Evolutionary conservation across 2,113 vertebrate genomes (phyloP).

Genomic region (Amblyopsis rosae): DNA sequence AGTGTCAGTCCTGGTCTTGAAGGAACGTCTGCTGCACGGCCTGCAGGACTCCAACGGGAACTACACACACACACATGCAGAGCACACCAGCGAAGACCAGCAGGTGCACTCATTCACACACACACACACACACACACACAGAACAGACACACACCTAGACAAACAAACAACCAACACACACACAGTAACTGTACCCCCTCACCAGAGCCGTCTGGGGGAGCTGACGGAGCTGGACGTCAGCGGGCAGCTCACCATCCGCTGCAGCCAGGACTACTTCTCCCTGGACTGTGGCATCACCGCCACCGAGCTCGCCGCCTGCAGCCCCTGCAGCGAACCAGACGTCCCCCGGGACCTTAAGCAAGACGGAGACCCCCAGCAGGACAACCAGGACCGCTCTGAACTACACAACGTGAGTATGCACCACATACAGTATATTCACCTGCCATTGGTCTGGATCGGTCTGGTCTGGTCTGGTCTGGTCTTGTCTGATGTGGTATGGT

Average conservation of each 20-base stretch:
- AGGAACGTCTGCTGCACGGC: slow-evolving; percentile 96
- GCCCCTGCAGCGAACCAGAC: slow-evolving; percentile 87
- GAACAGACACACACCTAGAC: no score
- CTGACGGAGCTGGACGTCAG: slow-evolving; percentile 95
- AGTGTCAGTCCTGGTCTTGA: slow-evolving; percentile 95
- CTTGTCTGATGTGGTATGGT: no score
- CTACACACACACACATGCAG: slow-evolving; percentile 96
- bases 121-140: no score
- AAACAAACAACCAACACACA: no score
- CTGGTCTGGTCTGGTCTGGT: no score
- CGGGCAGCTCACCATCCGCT: slow-evolving; percentile 96
- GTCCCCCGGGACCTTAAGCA: slow-evolving; percentile 63
- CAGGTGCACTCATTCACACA: slow-evolving; percentile 75
- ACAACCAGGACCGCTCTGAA: neutral
- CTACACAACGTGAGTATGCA: neutral
- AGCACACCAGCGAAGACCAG: slow-evolving; percentile 92
- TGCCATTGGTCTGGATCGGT: no score
- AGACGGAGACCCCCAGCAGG: neutral
- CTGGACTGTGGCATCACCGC: slow-evolving; percentile 98
- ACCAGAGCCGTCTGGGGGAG: slow-evolving; percentile 90
- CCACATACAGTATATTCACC: no score
- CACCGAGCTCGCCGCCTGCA: slow-evolving; percentile 94
- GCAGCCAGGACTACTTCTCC: slow-evolving; percentile 96
- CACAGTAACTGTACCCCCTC: neutral
- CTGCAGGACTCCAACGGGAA: slow-evolving; percentile 98